Percentiles rank a stretch among this genome's conserved stretches.
Conservation (phyloP, 2,888 invertebrate genomes). For the Sarcophaga rosellei region DNA sequence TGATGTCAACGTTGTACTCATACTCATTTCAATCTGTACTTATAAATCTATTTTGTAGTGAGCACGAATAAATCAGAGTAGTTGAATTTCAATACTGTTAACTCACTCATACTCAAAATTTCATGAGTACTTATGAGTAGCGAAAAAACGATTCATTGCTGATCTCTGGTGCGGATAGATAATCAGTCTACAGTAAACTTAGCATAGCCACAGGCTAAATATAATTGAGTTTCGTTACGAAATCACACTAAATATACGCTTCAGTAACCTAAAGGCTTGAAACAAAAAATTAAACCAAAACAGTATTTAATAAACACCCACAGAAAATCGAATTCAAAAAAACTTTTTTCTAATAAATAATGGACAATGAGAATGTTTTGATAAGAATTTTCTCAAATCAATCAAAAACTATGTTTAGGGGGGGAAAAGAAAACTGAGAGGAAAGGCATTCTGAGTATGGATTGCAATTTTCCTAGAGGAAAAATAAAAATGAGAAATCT, state of each 20-base stretch:
- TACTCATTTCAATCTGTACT: too few species aligned
- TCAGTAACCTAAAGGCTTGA: constrained; percentile 22
- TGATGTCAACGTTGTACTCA: too few species aligned
- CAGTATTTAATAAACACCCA: constrained; percentile 11
- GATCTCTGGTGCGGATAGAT: neutral
- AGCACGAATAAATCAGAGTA: too few species aligned
- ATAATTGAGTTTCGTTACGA: constrained; percentile 39
- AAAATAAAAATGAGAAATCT: too few species aligned
- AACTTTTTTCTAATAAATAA: constrained; percentile 1
- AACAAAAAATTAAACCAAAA: constrained; percentile 26
- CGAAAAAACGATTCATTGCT: too few species aligned
- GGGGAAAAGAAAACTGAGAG: too few species aligned
- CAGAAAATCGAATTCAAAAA: neutral
- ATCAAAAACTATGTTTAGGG: constrained; percentile 5
- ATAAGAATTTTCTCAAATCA: constrained; percentile 66
- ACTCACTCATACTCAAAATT: too few species aligned
- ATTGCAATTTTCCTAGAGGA: constrained; percentile 8
- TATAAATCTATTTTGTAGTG: too few species aligned
- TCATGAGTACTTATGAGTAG: too few species aligned
- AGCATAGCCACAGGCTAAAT: constrained; percentile 26
- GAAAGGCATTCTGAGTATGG: neutral
- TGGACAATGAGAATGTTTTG: constrained; percentile 62
- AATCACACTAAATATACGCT: constrained; percentile 26
- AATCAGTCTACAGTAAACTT: neutral
- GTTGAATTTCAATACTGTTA: too few species aligned